phyloP scores from a whole-genome alignment of 2,888 invertebrate genomes.

The Hirudinaria manillensis region DNA sequence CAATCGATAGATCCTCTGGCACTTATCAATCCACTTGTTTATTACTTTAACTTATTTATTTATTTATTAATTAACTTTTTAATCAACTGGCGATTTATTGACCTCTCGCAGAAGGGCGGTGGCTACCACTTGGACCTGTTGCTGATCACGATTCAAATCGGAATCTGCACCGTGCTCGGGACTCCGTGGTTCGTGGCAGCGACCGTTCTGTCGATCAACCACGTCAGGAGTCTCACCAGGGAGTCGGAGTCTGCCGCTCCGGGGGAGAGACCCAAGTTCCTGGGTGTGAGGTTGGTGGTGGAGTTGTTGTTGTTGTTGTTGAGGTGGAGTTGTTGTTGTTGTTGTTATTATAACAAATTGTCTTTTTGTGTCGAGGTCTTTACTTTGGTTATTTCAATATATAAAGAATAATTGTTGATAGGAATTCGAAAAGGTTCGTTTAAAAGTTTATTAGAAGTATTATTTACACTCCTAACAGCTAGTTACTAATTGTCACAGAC shows the following conservation, averaged over 20 bases:
- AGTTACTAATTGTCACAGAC: too few species aligned
- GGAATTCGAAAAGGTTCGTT: too few species aligned
- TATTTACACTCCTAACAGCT: too few species aligned
- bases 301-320: background rate
- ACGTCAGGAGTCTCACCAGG: conserved; percentile 87
- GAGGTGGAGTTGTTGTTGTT: background rate
- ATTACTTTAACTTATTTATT: too few species aligned
- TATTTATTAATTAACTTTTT: too few species aligned
- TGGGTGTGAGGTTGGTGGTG: conserved; percentile 72
- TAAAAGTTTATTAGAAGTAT: too few species aligned
- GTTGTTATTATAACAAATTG: background rate
- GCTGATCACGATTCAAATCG: conserved; percentile 75
- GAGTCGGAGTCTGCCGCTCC: conserved; percentile 95
- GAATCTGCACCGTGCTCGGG: conserved; percentile 82
- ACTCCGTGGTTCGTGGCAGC: conserved; percentile 80
- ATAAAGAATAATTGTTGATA: background rate
- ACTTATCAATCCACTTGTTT: too few species aligned
- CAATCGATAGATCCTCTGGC: too few species aligned
- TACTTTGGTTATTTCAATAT: background rate
- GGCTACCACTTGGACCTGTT: conserved; percentile 93
- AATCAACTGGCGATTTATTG: too few species aligned
- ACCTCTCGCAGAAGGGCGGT: conserved; percentile 70
- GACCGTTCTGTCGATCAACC: conserved; percentile 92
- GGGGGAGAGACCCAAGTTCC: conserved; percentile 90
- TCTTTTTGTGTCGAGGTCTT: too few species aligned